A percentile compares a stretch with the other conserved stretches of the same genome.
Conservation (phyloP, 64 coral and sea anemone species). For the Orbicella faveolata region DNA sequence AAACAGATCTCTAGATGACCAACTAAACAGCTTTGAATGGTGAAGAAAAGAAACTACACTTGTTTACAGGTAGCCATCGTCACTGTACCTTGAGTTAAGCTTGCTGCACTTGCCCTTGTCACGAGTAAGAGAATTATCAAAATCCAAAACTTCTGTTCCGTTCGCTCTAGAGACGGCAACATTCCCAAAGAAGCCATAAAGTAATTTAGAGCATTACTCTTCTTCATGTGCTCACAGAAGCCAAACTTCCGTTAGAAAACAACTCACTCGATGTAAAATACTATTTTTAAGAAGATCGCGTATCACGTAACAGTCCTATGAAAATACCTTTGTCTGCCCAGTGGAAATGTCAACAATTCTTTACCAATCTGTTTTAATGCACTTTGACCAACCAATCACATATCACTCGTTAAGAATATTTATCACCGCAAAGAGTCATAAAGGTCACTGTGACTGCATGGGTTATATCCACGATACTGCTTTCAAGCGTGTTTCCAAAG, state of each 20-base stretch:
- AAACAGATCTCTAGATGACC: not conserved
- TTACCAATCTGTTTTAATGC: not conserved
- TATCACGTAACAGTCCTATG: not conserved
- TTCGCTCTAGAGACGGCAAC: not conserved
- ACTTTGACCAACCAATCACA: not conserved
- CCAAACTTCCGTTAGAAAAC: not conserved
- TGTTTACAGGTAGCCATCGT: not conserved
- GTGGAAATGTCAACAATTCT: not conserved
- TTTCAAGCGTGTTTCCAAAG: not conserved
- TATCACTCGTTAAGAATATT: slow-evolving; percentile 12
- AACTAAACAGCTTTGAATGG: not conserved
- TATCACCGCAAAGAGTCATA: not conserved
- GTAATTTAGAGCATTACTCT: not conserved
- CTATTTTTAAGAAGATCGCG: not conserved
- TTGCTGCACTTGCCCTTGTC: not conserved
- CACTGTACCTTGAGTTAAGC: slow-evolving; percentile 2
- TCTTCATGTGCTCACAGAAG: not conserved
- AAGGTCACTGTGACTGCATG: not conserved
- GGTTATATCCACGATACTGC: not conserved
- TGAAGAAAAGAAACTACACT: not conserved
- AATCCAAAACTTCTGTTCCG: not conserved
- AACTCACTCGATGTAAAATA: too few relatives aligned
- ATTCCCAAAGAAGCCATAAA: not conserved
- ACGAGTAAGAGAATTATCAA: not conserved
- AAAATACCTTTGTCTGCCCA: not conserved